Evolutionary conservation across 2,113 vertebrate genomes (phyloP).

Genomic region (Noctilio leporinus): DNA sequence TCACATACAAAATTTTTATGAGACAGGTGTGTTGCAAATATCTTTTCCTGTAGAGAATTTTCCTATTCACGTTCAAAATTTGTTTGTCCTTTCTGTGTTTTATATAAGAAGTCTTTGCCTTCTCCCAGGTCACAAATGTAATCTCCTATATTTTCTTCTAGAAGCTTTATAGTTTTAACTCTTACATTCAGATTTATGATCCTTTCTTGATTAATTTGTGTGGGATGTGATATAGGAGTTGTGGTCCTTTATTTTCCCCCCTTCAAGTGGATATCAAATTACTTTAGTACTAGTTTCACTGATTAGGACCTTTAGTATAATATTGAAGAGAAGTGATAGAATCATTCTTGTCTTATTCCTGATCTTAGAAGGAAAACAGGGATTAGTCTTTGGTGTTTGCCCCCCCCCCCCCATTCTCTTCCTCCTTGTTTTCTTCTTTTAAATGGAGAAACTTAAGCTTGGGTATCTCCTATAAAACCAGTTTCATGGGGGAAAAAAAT

Average conservation of each 20-base stretch:
- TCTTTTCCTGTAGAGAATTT: not conserved
- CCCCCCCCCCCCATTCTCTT: no score
- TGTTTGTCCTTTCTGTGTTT: not conserved
- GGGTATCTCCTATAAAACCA: not conserved
- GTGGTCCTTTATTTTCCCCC: not conserved
- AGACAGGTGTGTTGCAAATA: not conserved
- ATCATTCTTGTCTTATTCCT: not conserved
- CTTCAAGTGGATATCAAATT: not conserved
- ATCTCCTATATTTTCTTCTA: not conserved
- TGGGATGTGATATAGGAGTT: not conserved
- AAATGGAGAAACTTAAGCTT: not conserved
- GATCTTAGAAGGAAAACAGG: not conserved
- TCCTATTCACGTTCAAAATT: not conserved
- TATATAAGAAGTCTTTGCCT: not conserved
- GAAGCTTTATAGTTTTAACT: not conserved
- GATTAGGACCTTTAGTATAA: not conserved
- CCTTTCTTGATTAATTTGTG: not conserved
- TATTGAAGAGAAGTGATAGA: not conserved
- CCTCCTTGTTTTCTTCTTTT: not conserved
- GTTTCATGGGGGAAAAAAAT: not conserved
- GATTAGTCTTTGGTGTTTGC: not conserved
- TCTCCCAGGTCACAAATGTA: not conserved
- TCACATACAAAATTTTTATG: not conserved
- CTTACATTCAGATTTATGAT: not conserved
- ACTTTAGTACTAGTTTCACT: not conserved